A percentile compares a stretch with the other conserved stretches of the same genome.
phyloP scores from a whole-genome alignment of 2,113 vertebrate genomes.

The Mormyrus iriodes region DNA sequence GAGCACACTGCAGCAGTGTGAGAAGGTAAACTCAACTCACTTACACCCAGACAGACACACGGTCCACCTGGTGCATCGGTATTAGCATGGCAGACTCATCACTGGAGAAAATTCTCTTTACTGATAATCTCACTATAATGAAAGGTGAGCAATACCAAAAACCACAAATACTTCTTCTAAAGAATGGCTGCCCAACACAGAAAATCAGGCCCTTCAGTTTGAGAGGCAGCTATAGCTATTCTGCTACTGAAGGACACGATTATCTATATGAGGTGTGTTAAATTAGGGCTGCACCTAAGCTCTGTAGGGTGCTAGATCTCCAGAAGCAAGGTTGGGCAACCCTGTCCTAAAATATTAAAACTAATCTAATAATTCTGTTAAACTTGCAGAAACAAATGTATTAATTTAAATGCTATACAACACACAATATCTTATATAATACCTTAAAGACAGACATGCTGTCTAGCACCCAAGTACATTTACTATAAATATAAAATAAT shows the following conservation, averaged over 20 bases:
- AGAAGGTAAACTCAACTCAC: conserved; percentile 21
- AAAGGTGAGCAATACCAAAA: background rate
- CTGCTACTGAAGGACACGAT: background rate
- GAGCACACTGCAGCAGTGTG: conserved; percentile 34
- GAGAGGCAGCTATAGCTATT: background rate
- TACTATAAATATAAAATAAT: no score
- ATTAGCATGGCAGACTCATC: conserved; percentile 46
- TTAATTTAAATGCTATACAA: background rate
- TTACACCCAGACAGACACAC: background rate
- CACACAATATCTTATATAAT: background rate
- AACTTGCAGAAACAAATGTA: background rate
- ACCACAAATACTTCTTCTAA: background rate
- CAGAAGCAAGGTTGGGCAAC: background rate
- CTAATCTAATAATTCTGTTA: background rate
- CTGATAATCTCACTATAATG: background rate
- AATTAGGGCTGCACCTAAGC: background rate
- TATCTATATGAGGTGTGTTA: background rate
- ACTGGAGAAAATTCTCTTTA: conserved; percentile 25
- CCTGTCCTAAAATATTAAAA: background rate
- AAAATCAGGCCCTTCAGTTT: background rate
- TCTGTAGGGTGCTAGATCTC: background rate
- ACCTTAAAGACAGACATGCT: background rate
- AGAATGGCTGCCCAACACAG: background rate
- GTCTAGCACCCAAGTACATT: background rate
- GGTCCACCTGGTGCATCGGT: conserved; percentile 34